These are phyloP conservation scores for Polymixis flavicincta DNA, from an alignment of 2,888 invertebrate species.

Conservation along the genomic window DNA sequence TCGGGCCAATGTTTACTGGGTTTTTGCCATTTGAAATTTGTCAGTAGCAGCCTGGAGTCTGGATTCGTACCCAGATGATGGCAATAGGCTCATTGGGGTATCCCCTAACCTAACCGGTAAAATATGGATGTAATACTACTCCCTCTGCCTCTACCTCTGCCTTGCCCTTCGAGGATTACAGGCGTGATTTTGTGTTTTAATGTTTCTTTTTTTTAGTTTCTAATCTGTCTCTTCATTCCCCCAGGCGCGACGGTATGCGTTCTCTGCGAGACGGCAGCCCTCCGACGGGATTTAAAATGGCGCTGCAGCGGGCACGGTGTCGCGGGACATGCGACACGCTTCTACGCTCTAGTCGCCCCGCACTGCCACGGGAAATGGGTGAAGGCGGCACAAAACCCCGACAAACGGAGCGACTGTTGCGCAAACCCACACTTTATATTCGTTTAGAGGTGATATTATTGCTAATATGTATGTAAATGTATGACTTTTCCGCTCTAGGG, in stretches of 20 bases:
- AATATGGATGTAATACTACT: not conserved
- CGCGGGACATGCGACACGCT: slow-evolving; percentile 93
- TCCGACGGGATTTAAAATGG: slow-evolving; percentile 93
- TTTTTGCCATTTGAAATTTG: not conserved
- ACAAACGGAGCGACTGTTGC: slow-evolving; percentile 82
- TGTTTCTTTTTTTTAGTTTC: not conserved
- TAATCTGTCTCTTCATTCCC: slow-evolving; percentile 4
- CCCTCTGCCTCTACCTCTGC: not conserved
- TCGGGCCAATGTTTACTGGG: not conserved
- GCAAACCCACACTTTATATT: slow-evolving; percentile 87
- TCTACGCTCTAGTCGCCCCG: slow-evolving; percentile 95
- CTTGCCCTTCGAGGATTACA: not conserved
- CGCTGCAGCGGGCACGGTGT: slow-evolving; percentile 97
- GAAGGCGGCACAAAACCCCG: slow-evolving; percentile 85
- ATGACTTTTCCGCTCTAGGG: slow-evolving; percentile 29
- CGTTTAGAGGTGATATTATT: slow-evolving; percentile 74
- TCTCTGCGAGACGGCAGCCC: slow-evolving; percentile 95
- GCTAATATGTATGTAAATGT: slow-evolving; percentile 12
- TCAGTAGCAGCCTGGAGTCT: not conserved
- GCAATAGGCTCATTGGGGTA: not conserved
- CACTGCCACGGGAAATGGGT: slow-evolving; percentile 98
- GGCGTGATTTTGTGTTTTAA: not conserved
- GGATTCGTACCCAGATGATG: not conserved
- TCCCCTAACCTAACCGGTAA: not conserved
- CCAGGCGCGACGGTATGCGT: slow-evolving; percentile 95